Percentiles rank a stretch among this genome's conserved stretches.
Evolutionary conservation across 2,113 vertebrate species (phyloP).

Genomic region (Gymnocephalus cernua): DNA sequence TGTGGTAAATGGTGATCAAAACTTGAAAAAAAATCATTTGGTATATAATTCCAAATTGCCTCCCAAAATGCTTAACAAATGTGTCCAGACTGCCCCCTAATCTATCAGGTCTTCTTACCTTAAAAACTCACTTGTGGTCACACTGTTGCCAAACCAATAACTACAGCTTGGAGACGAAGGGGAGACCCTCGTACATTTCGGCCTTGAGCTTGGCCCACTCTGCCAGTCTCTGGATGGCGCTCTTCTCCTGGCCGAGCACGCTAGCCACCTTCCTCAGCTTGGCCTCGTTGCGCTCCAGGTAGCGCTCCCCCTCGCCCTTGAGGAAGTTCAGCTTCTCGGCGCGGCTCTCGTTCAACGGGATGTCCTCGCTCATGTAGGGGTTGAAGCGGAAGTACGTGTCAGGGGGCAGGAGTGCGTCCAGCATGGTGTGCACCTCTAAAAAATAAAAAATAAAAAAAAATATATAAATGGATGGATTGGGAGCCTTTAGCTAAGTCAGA

Average conservation of each 20-base stretch:
- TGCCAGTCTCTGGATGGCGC: slow-evolving; percentile 88
- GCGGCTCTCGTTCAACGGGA: slow-evolving; percentile 93
- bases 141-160: background rate
- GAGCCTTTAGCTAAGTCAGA: background rate
- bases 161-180: slow-evolving; percentile 91
- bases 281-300: slow-evolving; percentile 92
- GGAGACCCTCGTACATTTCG: slow-evolving; percentile 93
- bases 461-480: background rate
- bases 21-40: background rate
- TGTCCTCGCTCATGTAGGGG: slow-evolving; percentile 93
- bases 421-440: slow-evolving; percentile 95
- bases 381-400: slow-evolving; percentile 98
- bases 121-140: background rate
- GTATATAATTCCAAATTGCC: background rate
- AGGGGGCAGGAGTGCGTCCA: slow-evolving; percentile 92
- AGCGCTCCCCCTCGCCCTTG: slow-evolving; percentile 88
- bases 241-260: slow-evolving; percentile 90
- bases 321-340: slow-evolving; percentile 92
- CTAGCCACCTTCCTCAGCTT: slow-evolving; percentile 92
- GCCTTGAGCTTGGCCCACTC: slow-evolving; percentile 93
- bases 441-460: slow-evolving; percentile 23
- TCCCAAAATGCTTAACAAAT: background rate
- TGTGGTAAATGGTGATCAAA: slow-evolving; percentile 4
- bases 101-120: background rate
- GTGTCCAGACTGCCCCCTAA: background rate